Percentiles rank a stretch among this genome's conserved stretches.
Conservation (phyloP, 2,888 invertebrate species). For the Portevinia maculata region DNA sequence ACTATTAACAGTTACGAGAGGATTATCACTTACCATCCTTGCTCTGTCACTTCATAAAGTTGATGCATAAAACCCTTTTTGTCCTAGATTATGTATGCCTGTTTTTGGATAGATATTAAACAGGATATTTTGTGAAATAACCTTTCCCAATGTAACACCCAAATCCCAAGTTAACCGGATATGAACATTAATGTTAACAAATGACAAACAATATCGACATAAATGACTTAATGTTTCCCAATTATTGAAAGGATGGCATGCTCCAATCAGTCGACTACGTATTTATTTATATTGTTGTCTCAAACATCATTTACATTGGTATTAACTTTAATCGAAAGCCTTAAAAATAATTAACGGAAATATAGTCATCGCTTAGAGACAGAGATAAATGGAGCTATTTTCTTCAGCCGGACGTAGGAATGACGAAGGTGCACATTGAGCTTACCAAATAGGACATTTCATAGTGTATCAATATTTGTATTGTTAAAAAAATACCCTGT, state of each 20-base stretch:
- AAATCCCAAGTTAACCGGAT: not conserved
- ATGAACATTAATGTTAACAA: not conserved
- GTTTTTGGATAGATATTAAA: too few species aligned
- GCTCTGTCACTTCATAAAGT: too few species aligned
- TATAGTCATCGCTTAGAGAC: not conserved
- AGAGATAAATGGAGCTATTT: slow-evolving; percentile 1
- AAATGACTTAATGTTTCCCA: not conserved
- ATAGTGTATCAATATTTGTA: slow-evolving; percentile 4
- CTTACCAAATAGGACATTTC: not conserved
- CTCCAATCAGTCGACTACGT: not conserved
- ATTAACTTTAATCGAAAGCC: slow-evolving; percentile 14
- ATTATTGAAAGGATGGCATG: not conserved
- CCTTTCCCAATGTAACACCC: too few species aligned
- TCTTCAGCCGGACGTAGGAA: not conserved
- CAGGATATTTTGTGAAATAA: too few species aligned
- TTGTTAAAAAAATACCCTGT: not conserved
- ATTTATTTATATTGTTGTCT: not conserved
- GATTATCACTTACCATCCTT: too few species aligned
- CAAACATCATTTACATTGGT: not conserved
- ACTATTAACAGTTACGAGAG: too few species aligned
- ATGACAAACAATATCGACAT: slow-evolving; percentile 3
- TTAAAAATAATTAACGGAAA: slow-evolving; percentile 18
- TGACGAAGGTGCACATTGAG: not conserved
- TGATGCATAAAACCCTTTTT: too few species aligned
- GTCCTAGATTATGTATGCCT: too few species aligned